A percentile compares a stretch with the other conserved stretches of the same genome.
Evolutionary conservation across 2,113 vertebrate species (phyloP).

Genomic region (Odobenus rosmarus): DNA sequence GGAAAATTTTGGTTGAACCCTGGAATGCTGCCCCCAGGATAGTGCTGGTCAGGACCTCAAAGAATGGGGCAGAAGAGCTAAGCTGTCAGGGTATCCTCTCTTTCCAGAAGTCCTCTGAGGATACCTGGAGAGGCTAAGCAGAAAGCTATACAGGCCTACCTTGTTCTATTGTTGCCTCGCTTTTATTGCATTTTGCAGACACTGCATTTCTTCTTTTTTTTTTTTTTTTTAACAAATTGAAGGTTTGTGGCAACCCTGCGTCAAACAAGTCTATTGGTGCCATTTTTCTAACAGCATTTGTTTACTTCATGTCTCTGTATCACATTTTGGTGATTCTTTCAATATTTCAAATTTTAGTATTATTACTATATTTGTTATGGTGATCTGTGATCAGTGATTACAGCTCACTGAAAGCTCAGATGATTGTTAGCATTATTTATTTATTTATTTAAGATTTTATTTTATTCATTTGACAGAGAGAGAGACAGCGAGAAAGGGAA

Average conservation of each 20-base stretch:
- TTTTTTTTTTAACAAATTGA: background rate
- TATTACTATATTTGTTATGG: background rate
- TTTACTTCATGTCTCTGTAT: background rate
- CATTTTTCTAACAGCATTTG: background rate
- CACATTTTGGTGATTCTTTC: background rate
- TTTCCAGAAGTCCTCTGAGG: constrained; percentile 1
- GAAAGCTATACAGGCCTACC: background rate
- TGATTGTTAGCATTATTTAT: background rate
- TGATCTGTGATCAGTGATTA: background rate
- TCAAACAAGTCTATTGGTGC: background rate
- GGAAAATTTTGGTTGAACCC: background rate
- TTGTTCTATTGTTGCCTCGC: background rate
- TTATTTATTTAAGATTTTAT: too few relatives aligned
- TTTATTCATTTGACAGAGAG: too few relatives aligned
- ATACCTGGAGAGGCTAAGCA: background rate
- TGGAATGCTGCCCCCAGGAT: background rate
- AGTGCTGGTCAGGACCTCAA: background rate
- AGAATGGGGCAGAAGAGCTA: background rate
- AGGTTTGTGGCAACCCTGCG: background rate
- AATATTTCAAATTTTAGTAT: background rate
- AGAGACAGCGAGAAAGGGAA: too few relatives aligned
- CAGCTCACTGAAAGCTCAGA: background rate
- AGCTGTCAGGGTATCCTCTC: background rate
- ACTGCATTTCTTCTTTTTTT: background rate
- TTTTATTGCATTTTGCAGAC: background rate